Evolutionary conservation across 2,113 vertebrate genomes (phyloP).

Genomic region (Motacilla tschutschensis): DNA sequence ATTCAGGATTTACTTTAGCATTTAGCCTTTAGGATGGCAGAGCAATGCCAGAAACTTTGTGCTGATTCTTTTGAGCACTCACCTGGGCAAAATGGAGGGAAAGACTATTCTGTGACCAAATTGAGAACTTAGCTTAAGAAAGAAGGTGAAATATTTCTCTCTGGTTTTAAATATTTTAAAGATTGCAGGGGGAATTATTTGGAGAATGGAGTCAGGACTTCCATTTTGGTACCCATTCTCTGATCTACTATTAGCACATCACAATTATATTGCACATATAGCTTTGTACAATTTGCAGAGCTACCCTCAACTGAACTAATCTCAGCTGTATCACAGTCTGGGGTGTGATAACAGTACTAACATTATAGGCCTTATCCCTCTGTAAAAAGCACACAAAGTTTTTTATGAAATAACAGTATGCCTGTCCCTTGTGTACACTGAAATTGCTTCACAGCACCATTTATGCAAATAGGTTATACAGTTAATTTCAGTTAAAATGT

Average conservation of each 20-base stretch:
- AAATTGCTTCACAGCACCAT: conserved; percentile 52
- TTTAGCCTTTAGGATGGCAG: background rate
- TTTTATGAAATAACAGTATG: conserved; percentile 50
- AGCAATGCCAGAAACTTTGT: background rate
- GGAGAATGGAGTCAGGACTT: background rate
- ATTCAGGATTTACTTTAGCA: background rate
- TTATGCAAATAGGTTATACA: conserved; percentile 58
- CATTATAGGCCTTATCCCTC: conserved; percentile 22
- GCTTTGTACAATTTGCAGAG: background rate
- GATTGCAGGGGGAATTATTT: background rate
- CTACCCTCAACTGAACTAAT: background rate
- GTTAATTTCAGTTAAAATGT: conserved; percentile 62
- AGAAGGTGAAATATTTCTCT: background rate
- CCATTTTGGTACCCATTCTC: background rate
- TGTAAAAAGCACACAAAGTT: conserved; percentile 3
- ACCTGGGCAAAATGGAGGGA: background rate
- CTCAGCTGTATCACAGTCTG: background rate
- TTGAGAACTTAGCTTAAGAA: background rate
- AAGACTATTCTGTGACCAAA: background rate
- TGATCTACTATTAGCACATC: background rate
- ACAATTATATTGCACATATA: background rate
- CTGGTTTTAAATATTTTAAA: background rate
- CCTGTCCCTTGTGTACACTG: conserved; percentile 26
- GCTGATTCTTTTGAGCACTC: background rate
- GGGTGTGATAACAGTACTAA: conserved; percentile 16